A percentile compares a stretch with the other conserved stretches of the same genome.
These are phyloP conservation scores for Acrocephalus arundinaceus DNA, from an alignment of 2,113 vertebrate species.

Conservation along the genomic window DNA sequence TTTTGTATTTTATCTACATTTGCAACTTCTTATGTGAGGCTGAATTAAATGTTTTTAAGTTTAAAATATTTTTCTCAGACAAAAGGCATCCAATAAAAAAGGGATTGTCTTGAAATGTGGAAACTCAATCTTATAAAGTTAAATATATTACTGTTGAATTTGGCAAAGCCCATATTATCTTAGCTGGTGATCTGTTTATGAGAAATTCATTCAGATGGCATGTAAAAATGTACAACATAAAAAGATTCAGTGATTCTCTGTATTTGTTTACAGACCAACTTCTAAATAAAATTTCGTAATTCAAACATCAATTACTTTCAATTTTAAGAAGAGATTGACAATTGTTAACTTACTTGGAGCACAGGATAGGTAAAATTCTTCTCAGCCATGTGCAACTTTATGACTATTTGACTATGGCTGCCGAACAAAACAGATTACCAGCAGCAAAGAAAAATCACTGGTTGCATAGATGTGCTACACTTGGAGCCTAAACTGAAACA, in stretches of 20 bases:
- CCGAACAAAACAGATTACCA: neutral
- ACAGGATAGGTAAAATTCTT: neutral
- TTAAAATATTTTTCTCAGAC: neutral
- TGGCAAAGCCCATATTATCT: neutral
- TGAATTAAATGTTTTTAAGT: neutral
- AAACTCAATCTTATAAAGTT: neutral
- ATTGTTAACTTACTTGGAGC: neutral
- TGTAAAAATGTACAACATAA: neutral
- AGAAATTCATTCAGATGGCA: neutral
- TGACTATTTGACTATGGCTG: neutral
- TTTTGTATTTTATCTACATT: neutral
- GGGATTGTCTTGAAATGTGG: neutral
- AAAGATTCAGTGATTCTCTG: neutral
- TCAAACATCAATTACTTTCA: neutral
- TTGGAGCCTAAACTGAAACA: neutral
- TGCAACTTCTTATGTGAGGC: neutral
- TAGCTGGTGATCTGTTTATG: neutral
- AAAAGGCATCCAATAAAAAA: neutral
- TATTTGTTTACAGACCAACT: neutral
- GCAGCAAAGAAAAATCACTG: neutral
- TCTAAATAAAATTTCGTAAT: neutral
- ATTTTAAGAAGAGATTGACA: neutral
- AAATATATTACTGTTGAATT: slow-evolving; percentile 17
- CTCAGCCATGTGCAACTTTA: neutral
- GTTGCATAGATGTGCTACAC: neutral